A percentile compares a stretch with the other conserved stretches of the same genome.
Conservation (phyloP, 2,797 vertebrate genomes). For the Corythornis leucogaster region DNA sequence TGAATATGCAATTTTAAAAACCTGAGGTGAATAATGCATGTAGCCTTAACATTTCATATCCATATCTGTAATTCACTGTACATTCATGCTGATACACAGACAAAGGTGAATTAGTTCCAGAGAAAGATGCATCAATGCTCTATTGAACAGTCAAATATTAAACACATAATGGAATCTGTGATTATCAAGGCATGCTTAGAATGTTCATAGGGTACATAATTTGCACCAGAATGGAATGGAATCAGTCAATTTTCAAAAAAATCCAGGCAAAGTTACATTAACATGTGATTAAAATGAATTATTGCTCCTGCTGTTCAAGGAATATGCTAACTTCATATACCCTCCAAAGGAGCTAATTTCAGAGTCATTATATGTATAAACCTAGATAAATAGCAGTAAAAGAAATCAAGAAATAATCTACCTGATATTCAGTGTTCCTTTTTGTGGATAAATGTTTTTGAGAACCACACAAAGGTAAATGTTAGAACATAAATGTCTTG, state of each 20-base stretch:
- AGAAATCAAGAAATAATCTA: constrained; percentile 7
- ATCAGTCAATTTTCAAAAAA: constrained; percentile 30
- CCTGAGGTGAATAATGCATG: constrained; percentile 46
- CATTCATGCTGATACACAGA: constrained; percentile 65
- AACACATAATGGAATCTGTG: constrained; percentile 72
- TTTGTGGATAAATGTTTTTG: constrained; percentile 7
- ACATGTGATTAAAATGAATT: constrained; percentile 36
- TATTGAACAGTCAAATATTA: constrained; percentile 83
- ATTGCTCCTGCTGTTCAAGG: neutral
- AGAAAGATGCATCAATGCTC: constrained; percentile 76
- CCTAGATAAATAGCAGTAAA: neutral
- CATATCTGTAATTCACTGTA: constrained; percentile 70
- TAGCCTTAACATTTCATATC: constrained; percentile 13
- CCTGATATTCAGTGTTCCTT: neutral
- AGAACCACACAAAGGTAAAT: neutral
- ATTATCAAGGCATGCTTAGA: constrained; percentile 68
- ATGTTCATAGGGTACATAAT: constrained; percentile 59
- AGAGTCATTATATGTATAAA: neutral
- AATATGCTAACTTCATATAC: neutral
- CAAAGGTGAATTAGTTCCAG: constrained; percentile 80
- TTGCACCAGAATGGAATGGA: constrained; percentile 31
- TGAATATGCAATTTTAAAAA: constrained; percentile 65
- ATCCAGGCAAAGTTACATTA: constrained; percentile 18
- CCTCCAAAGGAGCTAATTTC: neutral
- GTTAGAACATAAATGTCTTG: neutral